Evolutionary conservation across 2,888 invertebrate genomes (phyloP), one percentile per base, ranked within the genome.

Genomic region (Orthosia gothica): DNA sequence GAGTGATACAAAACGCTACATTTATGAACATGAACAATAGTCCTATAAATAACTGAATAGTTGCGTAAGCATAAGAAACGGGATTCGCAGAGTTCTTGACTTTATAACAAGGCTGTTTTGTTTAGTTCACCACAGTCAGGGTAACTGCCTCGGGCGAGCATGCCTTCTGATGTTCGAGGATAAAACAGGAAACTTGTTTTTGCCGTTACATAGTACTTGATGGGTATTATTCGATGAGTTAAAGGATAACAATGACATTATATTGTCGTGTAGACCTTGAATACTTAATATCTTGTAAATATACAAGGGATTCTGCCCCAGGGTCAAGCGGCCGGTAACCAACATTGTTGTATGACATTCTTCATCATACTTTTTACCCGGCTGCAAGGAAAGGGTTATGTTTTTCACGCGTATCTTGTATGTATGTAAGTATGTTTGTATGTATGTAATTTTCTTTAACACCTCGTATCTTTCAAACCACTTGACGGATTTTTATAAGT

Each of bases 1-100:
- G 45, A 75, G 68, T 58, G 76, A 81, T 84, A 84, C 84, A 65
- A 72, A 84, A 70, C 67, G 62, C 49, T 75, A 79, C 62, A 62
- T 75, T 83, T 80, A 82, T 80, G 84, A 80, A 83, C 65, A 65
- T 45, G 68, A 47, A 70, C 23, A 68, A 69, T 70, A 3, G 23
- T 79, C 79, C 82, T 82, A 87, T 89, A 89, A 89, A 89, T 90
- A 89, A 86, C 82, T 81, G 70, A 85, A 88, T 88, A 89, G 88
- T 89, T 89, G 66, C 81, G 86, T 87, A 86, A 86, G 79, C 83
- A 80, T 87, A 85, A 86, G 86, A 87, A 87, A 79, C 85, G 78
- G 80, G 84, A 87, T 84, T 76, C 79, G 74, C 64, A 1, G 76
- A 84, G 84, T 81, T 79, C 81, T 85, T 82, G 76, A 85, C 86